Percentiles rank a stretch among this genome's conserved stretches.
Conservation (phyloP, 2,113 vertebrate species). For the Eudorcas thomsonii region DNA sequence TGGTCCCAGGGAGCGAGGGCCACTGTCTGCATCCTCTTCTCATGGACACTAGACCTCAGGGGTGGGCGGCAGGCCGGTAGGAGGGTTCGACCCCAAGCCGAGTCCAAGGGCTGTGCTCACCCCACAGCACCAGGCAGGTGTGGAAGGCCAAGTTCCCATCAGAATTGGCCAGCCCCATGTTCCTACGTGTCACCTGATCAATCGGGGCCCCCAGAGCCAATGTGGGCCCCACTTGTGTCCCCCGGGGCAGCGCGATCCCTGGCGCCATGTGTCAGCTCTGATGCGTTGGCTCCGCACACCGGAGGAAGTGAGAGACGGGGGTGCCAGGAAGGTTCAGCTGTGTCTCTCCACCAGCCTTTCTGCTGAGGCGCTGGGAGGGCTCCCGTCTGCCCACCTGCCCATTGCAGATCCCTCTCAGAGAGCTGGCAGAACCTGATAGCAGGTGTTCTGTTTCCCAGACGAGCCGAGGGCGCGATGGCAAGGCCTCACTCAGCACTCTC, state of each 20-base stretch:
- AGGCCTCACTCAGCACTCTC: conserved; percentile 75
- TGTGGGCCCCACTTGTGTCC: not conserved
- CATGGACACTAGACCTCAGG: not conserved
- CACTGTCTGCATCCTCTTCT: not conserved
- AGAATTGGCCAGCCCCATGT: not conserved
- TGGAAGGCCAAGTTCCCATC: not conserved
- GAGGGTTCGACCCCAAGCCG: accelerated
- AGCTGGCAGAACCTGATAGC: conserved; percentile 70
- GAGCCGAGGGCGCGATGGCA: conserved; percentile 35
- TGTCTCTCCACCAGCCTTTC: not conserved
- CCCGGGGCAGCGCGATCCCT: accelerated
- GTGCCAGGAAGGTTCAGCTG: not conserved
- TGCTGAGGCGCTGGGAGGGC: not conserved
- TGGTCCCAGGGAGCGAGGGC: accelerated
- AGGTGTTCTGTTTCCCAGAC: conserved; percentile 72
- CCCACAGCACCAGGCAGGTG: accelerated
- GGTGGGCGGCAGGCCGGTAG: accelerated
- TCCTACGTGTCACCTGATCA: not conserved
- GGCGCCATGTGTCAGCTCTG: accelerated
- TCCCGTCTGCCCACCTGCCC: not conserved
- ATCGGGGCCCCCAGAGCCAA: not conserved
- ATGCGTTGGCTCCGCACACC: not conserved
- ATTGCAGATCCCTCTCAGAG: not conserved
- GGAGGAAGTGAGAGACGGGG: not conserved
- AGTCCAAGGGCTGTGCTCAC: not conserved